phyloP scores from a whole-genome alignment of 2,797 vertebrate genomes.

The Poecilia gillii region DNA sequence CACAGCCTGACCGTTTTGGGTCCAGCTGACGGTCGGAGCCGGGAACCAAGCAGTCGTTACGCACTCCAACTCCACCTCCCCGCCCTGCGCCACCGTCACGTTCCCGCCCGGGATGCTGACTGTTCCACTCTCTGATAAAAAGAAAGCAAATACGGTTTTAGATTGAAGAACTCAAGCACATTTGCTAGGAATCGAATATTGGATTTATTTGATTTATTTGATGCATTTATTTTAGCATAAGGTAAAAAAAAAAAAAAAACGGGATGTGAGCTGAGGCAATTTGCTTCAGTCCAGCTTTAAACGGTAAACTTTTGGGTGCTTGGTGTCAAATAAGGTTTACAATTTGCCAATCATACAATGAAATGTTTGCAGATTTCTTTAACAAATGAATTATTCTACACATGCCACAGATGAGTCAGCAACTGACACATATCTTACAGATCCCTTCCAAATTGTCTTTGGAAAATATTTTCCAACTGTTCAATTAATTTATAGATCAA shows the following conservation, averaged over 20 bases:
- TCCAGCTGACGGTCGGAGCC: slow-evolving; percentile 68
- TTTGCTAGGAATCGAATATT: background rate
- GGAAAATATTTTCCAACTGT: background rate
- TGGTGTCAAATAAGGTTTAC: background rate
- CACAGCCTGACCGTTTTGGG: slow-evolving; percentile 34
- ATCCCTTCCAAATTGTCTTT: background rate
- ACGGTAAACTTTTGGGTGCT: background rate
- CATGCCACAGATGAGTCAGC: no score
- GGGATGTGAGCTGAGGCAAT: background rate
- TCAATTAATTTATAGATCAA: background rate
- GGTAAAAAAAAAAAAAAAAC: background rate
- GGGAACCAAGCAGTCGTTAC: slow-evolving; percentile 70
- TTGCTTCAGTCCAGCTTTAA: background rate
- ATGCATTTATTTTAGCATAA: background rate
- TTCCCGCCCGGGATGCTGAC: slow-evolving; percentile 63
- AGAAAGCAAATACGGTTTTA: background rate
- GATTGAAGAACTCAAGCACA: background rate
- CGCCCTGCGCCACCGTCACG: slow-evolving; percentile 48
- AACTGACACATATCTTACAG: background rate
- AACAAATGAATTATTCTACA: background rate
- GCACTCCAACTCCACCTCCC: slow-evolving; percentile 71
- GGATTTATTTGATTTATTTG: background rate
- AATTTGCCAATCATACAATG: background rate
- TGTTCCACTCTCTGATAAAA: slow-evolving; percentile 67
- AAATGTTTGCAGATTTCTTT: background rate